Evolutionary conservation across 2,797 vertebrate species (phyloP).

Genomic region (Pogoniulus pusillus): DNA sequence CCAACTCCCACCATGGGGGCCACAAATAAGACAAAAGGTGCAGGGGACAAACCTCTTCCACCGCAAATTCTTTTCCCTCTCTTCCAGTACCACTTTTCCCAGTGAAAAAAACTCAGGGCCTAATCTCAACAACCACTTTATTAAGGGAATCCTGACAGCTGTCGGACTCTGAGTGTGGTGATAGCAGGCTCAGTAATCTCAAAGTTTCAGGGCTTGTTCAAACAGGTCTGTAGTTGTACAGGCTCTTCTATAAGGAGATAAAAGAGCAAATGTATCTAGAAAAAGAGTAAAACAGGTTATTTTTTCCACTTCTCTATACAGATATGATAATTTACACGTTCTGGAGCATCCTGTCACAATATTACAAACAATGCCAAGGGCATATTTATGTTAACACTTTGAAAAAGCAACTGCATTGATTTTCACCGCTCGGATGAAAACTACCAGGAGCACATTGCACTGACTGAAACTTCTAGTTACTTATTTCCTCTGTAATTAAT

Average conservation of each 20-base stretch:
- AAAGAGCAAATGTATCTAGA: background rate
- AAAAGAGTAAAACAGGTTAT: background rate
- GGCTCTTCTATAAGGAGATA: background rate
- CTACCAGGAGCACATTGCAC: background rate
- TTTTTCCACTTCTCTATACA: background rate
- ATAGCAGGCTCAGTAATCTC: background rate
- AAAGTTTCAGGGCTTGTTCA: background rate
- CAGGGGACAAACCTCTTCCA: too few species aligned
- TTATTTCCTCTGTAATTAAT: background rate
- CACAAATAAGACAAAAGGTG: too few species aligned
- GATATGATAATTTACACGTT: background rate
- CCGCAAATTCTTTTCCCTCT: too few species aligned
- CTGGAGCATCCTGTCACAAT: fast-evolving
- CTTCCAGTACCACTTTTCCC: too few species aligned
- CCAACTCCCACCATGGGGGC: too few species aligned
- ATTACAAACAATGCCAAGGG: background rate
- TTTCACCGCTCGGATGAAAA: background rate
- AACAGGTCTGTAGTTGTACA: background rate
- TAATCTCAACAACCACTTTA: too few species aligned
- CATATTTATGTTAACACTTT: background rate
- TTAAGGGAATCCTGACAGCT: too few species aligned
- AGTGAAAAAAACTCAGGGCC: too few species aligned
- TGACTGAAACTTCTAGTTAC: background rate
- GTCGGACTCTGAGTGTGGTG: background rate
- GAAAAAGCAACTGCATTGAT: background rate